A percentile compares a stretch with the other conserved stretches of the same genome.
Evolutionary conservation across 2,888 invertebrate species (phyloP).

Genomic region (Thalpophila matura): DNA sequence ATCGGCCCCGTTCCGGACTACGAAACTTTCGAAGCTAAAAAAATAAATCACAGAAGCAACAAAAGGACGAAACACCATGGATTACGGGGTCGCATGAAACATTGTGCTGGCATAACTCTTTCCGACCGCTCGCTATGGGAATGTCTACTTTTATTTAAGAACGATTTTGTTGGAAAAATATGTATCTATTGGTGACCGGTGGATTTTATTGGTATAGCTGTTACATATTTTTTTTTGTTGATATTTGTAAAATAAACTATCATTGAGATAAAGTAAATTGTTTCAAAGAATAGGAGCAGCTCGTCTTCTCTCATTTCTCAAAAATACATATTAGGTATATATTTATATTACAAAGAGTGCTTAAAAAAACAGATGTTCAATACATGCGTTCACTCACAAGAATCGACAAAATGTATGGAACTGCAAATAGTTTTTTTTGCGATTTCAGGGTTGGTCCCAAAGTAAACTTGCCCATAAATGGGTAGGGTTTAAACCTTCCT

Average conservation of each 20-base stretch:
- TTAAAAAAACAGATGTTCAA: too few relatives aligned
- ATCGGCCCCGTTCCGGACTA: conserved; percentile 3
- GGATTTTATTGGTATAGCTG: conserved; percentile 41
- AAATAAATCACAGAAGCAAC: conserved; percentile 59
- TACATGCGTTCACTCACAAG: too few relatives aligned
- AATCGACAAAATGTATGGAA: too few relatives aligned
- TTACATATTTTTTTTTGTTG: conserved; percentile 35
- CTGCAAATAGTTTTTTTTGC: too few relatives aligned
- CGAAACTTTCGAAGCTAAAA: conserved; percentile 15
- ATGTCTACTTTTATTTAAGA: conserved; percentile 67
- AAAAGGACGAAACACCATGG: conserved; percentile 62
- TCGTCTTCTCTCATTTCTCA: too few relatives aligned
- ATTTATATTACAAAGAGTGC: too few relatives aligned
- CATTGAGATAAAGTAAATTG: too few relatives aligned
- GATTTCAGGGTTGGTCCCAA: too few relatives aligned
- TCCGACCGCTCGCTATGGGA: conserved; percentile 60
- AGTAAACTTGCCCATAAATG: too few relatives aligned
- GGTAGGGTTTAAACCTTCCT: too few relatives aligned
- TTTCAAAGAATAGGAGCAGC: too few relatives aligned
- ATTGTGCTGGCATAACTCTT: conserved; percentile 67
- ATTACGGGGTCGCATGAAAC: conserved; percentile 62
- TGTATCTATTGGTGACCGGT: conserved; percentile 35
- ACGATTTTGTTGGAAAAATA: conserved; percentile 44
- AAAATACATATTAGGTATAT: too few relatives aligned
- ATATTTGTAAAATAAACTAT: conserved; percentile 32